Evolutionary conservation across 2,888 invertebrate species (phyloP), one percentile per base, ranked within the genome.

Genomic region (Drosophila neutralis): DNA sequence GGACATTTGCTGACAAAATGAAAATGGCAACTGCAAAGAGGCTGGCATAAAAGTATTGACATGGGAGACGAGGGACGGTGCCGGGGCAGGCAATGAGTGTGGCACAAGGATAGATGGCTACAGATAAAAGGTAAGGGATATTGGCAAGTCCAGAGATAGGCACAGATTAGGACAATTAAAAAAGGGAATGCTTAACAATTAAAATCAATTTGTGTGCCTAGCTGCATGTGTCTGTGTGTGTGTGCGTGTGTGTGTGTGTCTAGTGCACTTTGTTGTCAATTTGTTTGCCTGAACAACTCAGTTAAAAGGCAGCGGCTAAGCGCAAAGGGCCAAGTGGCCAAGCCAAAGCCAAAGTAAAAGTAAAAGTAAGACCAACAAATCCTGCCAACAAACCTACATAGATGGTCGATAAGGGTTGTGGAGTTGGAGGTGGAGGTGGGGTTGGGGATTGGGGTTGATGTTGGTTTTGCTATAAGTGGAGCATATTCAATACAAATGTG

Each of bases 111-210:
- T 45, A 60, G 70, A 71, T 76, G 80, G 78, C 73, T 63, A 73
- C 73, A 74, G 71, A 82, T 72, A 51, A 88, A 45, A 73, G 77
- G 76, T 77, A 79, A 76, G 72, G 82, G 83, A 87, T 87, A 85
- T 85, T 85, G 84, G 85, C 78, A 67, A 69, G 73, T 73, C 61
- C 66, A 58, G 69, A 82, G 77, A 71, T 80, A 65, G 72, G 72
- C 74, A 77, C 73, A 83, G 83, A 90, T 90, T 90, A 89, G 86
- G 90, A 87, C 86, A 87, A 87, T 87, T 90, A 90, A 86, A 90
- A 86, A 83, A 82, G 86, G 90, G 75, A 88, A 87, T 88, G 89
- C 87, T 73, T 89, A 90, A 90, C 90, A 90, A 87, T 87, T 87
- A 87, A 87, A 87, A 90, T 87, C 90, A 87, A 87, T 87, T 87